Evolutionary conservation across 2,113 vertebrate genomes (phyloP).

Genomic region (Ctenomys sociabilis): DNA sequence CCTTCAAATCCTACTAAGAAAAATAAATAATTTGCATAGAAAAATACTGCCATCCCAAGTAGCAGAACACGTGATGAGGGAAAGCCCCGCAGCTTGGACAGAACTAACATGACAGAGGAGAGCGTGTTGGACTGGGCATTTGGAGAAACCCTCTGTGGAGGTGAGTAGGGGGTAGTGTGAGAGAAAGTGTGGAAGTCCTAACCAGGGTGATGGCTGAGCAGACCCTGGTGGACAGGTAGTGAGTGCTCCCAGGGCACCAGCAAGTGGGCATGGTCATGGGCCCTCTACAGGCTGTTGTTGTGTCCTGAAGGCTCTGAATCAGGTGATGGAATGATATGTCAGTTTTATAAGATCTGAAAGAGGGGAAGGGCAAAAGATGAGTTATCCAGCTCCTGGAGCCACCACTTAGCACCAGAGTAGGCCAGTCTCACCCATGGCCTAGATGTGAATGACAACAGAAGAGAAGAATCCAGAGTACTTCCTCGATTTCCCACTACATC

Average conservation of each 20-base stretch:
- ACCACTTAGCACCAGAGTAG: neutral
- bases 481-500: neutral
- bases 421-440: neutral
- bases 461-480: neutral
- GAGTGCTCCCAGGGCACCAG: neutral
- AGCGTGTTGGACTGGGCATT: neutral
- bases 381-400: neutral
- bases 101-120: neutral
- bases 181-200: too few species aligned
- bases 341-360: neutral
- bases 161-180: neutral
- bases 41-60: neutral
- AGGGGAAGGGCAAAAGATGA: neutral
- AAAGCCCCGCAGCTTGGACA: neutral
- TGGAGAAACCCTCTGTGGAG: neutral
- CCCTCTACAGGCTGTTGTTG: rapidly evolving
- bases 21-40: neutral
- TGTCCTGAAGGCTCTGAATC: neutral
- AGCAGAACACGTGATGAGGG: neutral
- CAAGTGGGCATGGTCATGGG: neutral
- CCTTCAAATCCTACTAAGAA: neutral
- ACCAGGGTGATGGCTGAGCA: neutral
- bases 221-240: neutral
- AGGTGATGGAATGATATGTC: neutral
- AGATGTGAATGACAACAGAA: neutral